These are phyloP conservation scores for Patella caerulea DNA, from an alignment of 2,888 invertebrate genomes.

Conservation along the genomic window DNA sequence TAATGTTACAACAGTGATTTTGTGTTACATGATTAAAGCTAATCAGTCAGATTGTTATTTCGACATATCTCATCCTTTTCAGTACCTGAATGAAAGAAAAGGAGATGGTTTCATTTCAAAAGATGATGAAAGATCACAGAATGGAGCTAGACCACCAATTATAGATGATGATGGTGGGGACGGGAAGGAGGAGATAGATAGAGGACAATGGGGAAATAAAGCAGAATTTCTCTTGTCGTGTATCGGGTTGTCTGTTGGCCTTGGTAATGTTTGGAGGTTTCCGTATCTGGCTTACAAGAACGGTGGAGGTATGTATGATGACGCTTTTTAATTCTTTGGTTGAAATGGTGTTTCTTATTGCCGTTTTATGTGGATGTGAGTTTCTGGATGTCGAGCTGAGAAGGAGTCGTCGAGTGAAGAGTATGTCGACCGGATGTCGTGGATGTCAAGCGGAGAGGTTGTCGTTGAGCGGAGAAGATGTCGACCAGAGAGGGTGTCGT, in stretches of 20 bases:
- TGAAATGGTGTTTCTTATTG: too few species aligned
- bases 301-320: constrained; percentile 52
- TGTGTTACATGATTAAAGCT: not conserved
- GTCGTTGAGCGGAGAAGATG: too few species aligned
- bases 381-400: too few species aligned
- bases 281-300: constrained; percentile 60
- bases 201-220: constrained; percentile 61
- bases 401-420: too few species aligned
- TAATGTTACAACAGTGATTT: too few species aligned
- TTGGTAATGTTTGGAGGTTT: constrained; percentile 64
- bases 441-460: too few species aligned
- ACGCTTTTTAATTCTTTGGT: not conserved
- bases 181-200: constrained; percentile 36
- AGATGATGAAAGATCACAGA: constrained; percentile 1
- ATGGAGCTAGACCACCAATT: not conserved
- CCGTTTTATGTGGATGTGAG: too few species aligned
- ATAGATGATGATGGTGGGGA: not conserved
- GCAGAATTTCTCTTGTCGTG: constrained; percentile 60
- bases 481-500: too few species aligned
- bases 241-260: constrained; percentile 60
- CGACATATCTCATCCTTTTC: constrained; percentile 65
- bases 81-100: not conserved
- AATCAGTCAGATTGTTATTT: not conserved
- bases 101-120: not conserved
- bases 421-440: too few species aligned